Evolutionary conservation across 2,797 vertebrate genomes (phyloP).

Genomic region (Pterois miles): DNA sequence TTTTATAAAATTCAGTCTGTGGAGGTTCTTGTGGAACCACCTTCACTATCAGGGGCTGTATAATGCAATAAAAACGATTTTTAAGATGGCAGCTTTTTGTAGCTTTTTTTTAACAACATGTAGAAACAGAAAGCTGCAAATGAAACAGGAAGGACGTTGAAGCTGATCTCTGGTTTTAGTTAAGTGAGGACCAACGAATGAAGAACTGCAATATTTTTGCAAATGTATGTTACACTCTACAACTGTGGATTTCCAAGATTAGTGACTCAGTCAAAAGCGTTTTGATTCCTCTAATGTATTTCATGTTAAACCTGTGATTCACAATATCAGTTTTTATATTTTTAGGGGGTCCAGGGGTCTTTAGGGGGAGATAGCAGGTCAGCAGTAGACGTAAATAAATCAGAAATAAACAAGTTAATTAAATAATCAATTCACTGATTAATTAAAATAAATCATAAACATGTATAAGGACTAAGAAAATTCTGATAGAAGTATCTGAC

Average conservation of each 20-base stretch:
- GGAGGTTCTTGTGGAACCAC: constrained; percentile 1
- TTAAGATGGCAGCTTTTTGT: constrained; percentile 17
- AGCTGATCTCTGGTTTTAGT: background rate
- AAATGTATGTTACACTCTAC: background rate
- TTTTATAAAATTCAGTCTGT: background rate
- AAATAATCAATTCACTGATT: too few relatives aligned
- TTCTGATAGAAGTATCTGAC: too few relatives aligned
- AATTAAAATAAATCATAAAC: too few relatives aligned
- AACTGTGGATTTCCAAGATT: background rate
- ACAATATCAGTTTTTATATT: too few relatives aligned
- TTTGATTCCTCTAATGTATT: background rate
- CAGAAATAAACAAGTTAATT: too few relatives aligned
- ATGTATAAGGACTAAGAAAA: too few relatives aligned
- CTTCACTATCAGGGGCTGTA: constrained; percentile 10
- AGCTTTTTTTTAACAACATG: constrained; percentile 3
- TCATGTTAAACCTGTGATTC: background rate
- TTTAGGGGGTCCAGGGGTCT: too few relatives aligned
- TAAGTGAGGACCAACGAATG: background rate
- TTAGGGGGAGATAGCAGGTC: too few relatives aligned
- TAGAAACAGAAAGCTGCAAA: constrained; percentile 34
- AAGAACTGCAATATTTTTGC: background rate
- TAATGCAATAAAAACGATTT: constrained; percentile 20
- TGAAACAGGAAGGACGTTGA: constrained; percentile 1
- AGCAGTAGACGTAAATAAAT: too few relatives aligned
- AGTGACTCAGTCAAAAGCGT: background rate